These are phyloP conservation scores for Sminthurinus aureus DNA, from an alignment of 2,888 invertebrate species.

Conservation along the genomic window DNA sequence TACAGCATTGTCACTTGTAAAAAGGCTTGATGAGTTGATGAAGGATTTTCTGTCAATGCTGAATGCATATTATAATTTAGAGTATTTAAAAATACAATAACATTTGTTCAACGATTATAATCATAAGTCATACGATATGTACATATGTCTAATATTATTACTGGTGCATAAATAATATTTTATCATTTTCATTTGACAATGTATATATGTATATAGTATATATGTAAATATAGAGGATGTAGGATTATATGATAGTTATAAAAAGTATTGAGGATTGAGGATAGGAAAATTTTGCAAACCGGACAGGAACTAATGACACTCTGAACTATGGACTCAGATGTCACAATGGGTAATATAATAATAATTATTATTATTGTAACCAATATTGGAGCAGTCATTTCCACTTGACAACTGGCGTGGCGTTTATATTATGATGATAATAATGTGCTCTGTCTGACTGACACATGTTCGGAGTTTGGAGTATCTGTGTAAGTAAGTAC, in stretches of 20 bases:
- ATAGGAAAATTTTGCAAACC: constrained; percentile 21
- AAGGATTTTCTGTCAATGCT: too few species aligned
- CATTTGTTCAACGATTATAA: too few species aligned
- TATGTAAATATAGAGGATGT: too few species aligned
- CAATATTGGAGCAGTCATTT: constrained; percentile 10
- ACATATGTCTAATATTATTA: neutral
- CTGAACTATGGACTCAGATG: constrained; percentile 33
- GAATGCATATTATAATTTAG: too few species aligned
- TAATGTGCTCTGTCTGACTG: neutral
- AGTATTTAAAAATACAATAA: too few species aligned
- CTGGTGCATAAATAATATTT: neutral
- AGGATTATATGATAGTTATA: neutral
- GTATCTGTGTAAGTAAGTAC: too few species aligned
- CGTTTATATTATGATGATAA: neutral
- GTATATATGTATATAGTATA: neutral
- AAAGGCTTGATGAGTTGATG: too few species aligned
- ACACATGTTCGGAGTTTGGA: too few species aligned
- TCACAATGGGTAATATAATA: constrained; percentile 2
- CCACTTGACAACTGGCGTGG: constrained; percentile 26
- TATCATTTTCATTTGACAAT: neutral
- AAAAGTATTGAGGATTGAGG: too few species aligned
- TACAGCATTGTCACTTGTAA: too few species aligned
- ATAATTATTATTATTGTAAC: neutral
- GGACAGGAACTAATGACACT: constrained; percentile 30
- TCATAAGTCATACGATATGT: neutral